These are phyloP conservation scores for Chamaetylas fuelleborni DNA, from an alignment of 2,113 vertebrate genomes.

Conservation along the genomic window DNA sequence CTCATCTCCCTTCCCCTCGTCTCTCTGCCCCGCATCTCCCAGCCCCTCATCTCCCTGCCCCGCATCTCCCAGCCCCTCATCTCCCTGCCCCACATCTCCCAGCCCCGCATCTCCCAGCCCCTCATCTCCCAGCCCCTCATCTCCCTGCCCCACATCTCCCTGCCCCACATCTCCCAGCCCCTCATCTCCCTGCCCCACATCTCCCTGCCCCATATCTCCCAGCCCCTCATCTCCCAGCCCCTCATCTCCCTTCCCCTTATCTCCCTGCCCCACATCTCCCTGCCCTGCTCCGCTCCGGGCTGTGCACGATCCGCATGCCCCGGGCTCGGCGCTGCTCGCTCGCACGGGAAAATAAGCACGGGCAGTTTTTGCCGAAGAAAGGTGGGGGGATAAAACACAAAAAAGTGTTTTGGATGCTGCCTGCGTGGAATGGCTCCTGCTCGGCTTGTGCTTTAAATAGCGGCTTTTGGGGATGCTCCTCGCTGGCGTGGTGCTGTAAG, in stretches of 20 bases:
- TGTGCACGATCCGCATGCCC: neutral
- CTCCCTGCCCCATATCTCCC: too few relatives aligned
- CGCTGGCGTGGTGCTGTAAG: neutral
- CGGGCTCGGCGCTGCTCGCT: rapidly evolving
- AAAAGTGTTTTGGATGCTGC: neutral
- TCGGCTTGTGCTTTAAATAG: neutral
- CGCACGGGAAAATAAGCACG: rapidly evolving
- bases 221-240: too few relatives aligned
- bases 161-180: neutral
- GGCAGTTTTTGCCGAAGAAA: rapidly evolving
- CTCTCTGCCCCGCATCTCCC: too few relatives aligned
- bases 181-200: neutral
- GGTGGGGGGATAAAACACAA: too few relatives aligned
- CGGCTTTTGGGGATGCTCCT: neutral
- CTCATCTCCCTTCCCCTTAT: neutral
- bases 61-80: neutral
- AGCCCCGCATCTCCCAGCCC: too few relatives aligned
- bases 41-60: too few relatives aligned
- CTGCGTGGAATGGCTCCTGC: neutral
- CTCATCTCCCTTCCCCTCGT: neutral
- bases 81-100: too few relatives aligned
- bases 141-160: too few relatives aligned
- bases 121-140: too few relatives aligned
- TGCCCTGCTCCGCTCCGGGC: neutral
- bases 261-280: too few relatives aligned